Evolutionary conservation across 1,140 invertebrate genomes (phyloP).

Genomic region (Pentalonia nigronervosa): DNA sequence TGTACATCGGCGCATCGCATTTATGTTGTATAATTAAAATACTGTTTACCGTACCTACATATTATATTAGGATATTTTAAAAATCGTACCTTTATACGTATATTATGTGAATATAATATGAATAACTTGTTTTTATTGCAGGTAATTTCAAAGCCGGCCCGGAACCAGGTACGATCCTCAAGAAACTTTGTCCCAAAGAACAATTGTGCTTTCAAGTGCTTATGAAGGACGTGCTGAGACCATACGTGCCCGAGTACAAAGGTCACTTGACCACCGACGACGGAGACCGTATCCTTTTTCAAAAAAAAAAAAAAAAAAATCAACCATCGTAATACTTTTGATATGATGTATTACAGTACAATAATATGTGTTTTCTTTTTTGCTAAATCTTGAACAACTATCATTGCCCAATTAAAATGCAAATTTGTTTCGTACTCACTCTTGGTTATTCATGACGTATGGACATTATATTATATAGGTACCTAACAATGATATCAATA

Average conservation of each 20-base stretch:
- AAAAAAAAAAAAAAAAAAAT: not conserved
- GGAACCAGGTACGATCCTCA: slow-evolving; percentile 90
- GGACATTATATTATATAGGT: not conserved
- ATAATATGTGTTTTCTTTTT: not conserved
- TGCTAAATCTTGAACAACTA: not conserved
- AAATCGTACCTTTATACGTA: no score
- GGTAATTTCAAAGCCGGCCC: slow-evolving; percentile 91
- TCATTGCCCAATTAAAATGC: not conserved
- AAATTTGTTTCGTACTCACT: not conserved
- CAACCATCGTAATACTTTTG: not conserved
- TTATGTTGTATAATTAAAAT: no score
- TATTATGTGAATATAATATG: not conserved
- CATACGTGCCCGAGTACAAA: slow-evolving; percentile 91
- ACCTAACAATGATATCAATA: no score
- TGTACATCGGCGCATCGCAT: no score
- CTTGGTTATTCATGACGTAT: not conserved
- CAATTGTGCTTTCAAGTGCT: slow-evolving; percentile 84
- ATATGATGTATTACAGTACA: not conserved
- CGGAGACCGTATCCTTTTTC: slow-evolving; percentile 74
- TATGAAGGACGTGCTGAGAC: slow-evolving; percentile 85
- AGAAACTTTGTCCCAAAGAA: slow-evolving; percentile 90
- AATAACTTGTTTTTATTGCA: not conserved
- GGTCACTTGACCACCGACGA: slow-evolving; percentile 81
- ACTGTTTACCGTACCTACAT: not conserved
- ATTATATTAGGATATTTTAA: not conserved